phyloP scores from a whole-genome alignment of 2,113 vertebrate species.

The Nibea albiflora region DNA sequence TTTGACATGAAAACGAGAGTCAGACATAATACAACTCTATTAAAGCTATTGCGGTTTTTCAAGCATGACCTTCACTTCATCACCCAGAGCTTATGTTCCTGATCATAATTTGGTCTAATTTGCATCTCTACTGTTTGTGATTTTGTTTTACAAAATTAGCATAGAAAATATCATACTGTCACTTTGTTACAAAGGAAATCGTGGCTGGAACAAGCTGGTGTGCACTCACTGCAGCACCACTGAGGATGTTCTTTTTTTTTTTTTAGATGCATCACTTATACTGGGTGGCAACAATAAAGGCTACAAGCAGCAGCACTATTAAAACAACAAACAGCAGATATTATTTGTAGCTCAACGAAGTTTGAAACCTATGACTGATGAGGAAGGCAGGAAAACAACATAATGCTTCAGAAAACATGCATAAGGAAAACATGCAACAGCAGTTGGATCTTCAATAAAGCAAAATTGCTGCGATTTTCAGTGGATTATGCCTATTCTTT shows the following conservation, averaged over 20 bases:
- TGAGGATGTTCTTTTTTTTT: not conserved
- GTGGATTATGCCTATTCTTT: not conserved
- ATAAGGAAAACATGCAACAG: not conserved
- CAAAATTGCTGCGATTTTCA: not conserved
- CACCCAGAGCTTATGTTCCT: not conserved
- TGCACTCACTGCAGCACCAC: not conserved
- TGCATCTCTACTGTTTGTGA: slow-evolving; percentile 1
- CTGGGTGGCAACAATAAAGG: not conserved
- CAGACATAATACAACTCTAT: slow-evolving; percentile 4
- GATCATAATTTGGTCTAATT: slow-evolving; percentile 32
- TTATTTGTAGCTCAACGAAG: not conserved
- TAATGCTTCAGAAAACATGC: not conserved
- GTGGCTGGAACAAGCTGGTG: not conserved
- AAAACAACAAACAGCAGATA: not conserved
- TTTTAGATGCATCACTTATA: slow-evolving; percentile 2
- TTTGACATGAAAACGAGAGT: slow-evolving; percentile 15
- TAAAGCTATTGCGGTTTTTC: slow-evolving; percentile 1
- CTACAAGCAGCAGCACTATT: slow-evolving; percentile 6
- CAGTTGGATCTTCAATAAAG: not conserved
- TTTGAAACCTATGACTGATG: not conserved
- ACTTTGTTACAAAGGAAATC: not conserved
- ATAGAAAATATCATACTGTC: slow-evolving; percentile 21
- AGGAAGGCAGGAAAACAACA: not conserved
- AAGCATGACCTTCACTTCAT: slow-evolving; percentile 4
- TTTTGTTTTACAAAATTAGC: slow-evolving; percentile 19